phyloP scores from a whole-genome alignment of 2,888 invertebrate species.

The Willowsia nigromaculata region DNA sequence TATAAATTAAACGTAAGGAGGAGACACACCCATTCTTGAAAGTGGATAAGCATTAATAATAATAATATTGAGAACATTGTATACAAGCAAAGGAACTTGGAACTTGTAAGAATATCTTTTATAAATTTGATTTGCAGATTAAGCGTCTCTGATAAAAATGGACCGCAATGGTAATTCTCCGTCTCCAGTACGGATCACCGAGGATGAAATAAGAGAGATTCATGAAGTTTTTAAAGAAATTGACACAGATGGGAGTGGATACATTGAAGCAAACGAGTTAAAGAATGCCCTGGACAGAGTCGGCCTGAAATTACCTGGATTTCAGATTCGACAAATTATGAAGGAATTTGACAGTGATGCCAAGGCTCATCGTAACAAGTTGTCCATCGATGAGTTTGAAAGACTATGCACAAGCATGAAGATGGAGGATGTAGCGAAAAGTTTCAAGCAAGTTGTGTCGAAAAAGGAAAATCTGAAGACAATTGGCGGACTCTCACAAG shows the following conservation, averaged over 20 bases:
- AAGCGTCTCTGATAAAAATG: slow-evolving; percentile 24
- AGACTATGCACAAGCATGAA: slow-evolving; percentile 92
- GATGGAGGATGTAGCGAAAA: slow-evolving; percentile 93
- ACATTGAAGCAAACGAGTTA: slow-evolving; percentile 93
- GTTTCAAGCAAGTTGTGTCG: slow-evolving; percentile 95
- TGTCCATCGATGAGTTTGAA: slow-evolving; percentile 94
- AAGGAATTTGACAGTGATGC: slow-evolving; percentile 86
- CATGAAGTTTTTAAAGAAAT: slow-evolving; percentile 84
- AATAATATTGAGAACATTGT: not conserved
- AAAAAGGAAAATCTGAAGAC: slow-evolving; percentile 95
- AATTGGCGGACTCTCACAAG: slow-evolving; percentile 95
- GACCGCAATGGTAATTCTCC: slow-evolving; percentile 68
- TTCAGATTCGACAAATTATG: slow-evolving; percentile 92
- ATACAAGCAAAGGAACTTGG: too few species aligned
- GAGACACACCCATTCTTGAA: slow-evolving; percentile 42
- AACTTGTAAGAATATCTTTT: not conserved
- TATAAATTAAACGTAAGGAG: not conserved
- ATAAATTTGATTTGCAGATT: not conserved
- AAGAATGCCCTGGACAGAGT: slow-evolving; percentile 94
- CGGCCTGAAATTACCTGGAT: slow-evolving; percentile 97
- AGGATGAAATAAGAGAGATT: slow-evolving; percentile 61
- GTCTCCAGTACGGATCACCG: slow-evolving; percentile 52
- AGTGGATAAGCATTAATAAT: not conserved
- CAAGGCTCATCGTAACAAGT: slow-evolving; percentile 85
- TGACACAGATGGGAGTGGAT: slow-evolving; percentile 94